Evolutionary conservation across 2,888 invertebrate species (phyloP).

Genomic region (Conistra vaccinii): DNA sequence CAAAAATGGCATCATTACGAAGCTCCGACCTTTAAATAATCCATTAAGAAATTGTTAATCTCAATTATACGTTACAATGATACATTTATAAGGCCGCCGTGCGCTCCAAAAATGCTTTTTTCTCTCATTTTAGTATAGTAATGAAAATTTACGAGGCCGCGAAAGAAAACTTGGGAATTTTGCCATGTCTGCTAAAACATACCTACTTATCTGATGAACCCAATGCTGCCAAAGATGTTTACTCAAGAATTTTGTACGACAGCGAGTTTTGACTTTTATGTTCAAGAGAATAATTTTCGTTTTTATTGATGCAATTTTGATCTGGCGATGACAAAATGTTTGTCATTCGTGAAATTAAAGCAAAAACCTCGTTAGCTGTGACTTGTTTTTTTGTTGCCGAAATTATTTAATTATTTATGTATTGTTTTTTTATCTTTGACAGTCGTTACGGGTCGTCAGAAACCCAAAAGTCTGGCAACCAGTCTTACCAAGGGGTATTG

Average conservation of each 20-base stretch:
- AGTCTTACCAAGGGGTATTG: too few species aligned
- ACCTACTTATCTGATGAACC: constrained; percentile 59
- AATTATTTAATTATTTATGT: constrained; percentile 8
- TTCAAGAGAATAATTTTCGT: constrained; percentile 48
- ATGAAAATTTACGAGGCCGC: constrained; percentile 79
- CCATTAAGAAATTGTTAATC: constrained; percentile 72
- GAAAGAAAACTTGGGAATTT: constrained; percentile 73
- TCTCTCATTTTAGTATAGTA: constrained; percentile 73
- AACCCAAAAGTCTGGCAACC: too few species aligned
- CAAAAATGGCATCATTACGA: constrained; percentile 3
- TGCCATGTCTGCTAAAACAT: constrained; percentile 70
- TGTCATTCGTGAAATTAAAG: constrained; percentile 40
- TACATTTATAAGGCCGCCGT: constrained; percentile 71
- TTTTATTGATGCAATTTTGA: constrained; percentile 60
- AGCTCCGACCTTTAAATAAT: constrained; percentile 21
- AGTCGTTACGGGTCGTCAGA: too few species aligned
- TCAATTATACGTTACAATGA: constrained; percentile 78
- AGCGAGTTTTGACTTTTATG: constrained; percentile 55
- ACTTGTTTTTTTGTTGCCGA: constrained; percentile 6
- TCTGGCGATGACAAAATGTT: constrained; percentile 53
- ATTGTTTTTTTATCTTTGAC: too few species aligned
- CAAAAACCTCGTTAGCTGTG: constrained; percentile 25
- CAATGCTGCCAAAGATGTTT: constrained; percentile 67
- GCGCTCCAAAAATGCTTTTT: constrained; percentile 67
- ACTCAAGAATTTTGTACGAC: constrained; percentile 49